Conservation (phyloP, 2,113 vertebrate species). For the Talpa occidentalis region DNA sequence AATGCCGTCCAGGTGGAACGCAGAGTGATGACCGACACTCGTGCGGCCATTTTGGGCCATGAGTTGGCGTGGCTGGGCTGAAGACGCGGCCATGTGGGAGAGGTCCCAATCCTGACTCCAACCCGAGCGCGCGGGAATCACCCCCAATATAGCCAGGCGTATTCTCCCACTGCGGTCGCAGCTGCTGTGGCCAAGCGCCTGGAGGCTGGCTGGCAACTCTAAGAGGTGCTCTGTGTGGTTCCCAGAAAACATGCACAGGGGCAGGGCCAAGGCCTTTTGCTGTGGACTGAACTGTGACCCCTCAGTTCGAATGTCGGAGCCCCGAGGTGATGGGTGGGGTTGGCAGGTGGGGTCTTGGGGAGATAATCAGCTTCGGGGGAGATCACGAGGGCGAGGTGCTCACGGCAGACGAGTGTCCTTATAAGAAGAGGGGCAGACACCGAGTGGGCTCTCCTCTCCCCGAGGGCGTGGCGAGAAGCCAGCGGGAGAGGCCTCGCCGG, state of each 20-base stretch:
- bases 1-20: not conserved
- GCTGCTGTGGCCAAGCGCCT: not conserved
- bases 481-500: too few relatives aligned
- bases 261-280: not conserved
- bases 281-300: not conserved
- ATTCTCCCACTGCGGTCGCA: not conserved
- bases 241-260: not conserved
- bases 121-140: too few relatives aligned
- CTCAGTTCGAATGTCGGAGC: not conserved
- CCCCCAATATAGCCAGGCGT: not conserved
- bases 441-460: too few relatives aligned
- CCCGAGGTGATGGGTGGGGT: too few relatives aligned
- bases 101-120: not conserved
- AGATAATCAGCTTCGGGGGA: too few relatives aligned
- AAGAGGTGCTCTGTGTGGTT: not conserved
- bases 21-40: not conserved
- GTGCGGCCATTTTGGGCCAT: not conserved
- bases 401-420: not conserved
- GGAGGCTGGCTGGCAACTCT: not conserved
- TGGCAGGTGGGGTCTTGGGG: not conserved
- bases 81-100: not conserved
- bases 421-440: too few relatives aligned
- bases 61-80: not conserved
- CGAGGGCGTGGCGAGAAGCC: too few relatives aligned
- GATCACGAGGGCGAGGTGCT: not conserved